A percentile compares a stretch with the other conserved stretches of the same genome.
Conservation (phyloP, 2,888 invertebrate species). For the Calliphora vomitoria region DNA sequence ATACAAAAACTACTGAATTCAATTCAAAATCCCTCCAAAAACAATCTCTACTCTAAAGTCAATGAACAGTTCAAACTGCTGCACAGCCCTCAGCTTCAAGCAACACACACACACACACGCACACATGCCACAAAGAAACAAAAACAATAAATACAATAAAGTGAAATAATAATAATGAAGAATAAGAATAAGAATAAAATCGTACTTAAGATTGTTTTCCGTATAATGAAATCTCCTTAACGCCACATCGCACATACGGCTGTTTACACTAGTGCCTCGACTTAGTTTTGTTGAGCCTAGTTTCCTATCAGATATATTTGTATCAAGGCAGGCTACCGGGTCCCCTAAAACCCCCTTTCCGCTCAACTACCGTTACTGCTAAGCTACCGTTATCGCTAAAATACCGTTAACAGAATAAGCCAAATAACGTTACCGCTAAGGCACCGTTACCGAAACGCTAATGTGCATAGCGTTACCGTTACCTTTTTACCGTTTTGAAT, state of each 20-base stretch:
- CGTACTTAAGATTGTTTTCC: conserved; percentile 44
- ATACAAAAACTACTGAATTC: conserved; percentile 40
- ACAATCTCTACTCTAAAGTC: conserved; percentile 61
- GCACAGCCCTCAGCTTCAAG: conserved; percentile 32
- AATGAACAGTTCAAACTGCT: conserved; percentile 59
- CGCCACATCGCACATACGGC: conserved; percentile 57
- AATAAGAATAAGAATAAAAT: conserved; percentile 44
- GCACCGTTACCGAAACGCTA: no score
- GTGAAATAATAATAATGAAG: conserved; percentile 28
- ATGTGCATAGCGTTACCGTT: no score
- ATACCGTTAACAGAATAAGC: no score
- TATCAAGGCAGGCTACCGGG: no score
- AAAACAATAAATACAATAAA: conserved; percentile 52
- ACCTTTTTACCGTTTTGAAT: no score
- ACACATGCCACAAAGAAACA: conserved; percentile 38
- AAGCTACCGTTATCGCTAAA: no score
- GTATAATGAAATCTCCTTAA: conserved; percentile 62
- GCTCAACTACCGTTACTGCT: no score
- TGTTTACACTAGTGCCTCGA: conserved; percentile 42
- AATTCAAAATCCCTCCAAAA: conserved; percentile 65
- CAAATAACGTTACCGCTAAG: no score
- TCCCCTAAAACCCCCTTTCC: no score
- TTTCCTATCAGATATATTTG: no score
- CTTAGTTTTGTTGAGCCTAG: conserved; percentile 4
- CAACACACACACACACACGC: conserved; percentile 4